Evolutionary conservation across 1,140 invertebrate genomes (phyloP).

Genomic region (Riptortus pedestris): DNA sequence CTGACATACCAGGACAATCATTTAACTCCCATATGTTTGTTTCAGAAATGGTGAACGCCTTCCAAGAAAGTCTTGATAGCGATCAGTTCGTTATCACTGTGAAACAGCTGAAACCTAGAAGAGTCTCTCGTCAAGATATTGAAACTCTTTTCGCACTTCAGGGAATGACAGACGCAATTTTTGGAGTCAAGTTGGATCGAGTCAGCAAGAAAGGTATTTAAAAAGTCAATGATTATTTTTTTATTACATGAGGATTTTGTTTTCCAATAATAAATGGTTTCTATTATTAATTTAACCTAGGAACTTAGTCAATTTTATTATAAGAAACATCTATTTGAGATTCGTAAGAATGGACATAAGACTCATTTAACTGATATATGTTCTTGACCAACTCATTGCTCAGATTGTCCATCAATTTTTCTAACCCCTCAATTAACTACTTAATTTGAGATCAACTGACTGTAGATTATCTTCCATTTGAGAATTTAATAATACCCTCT

Average conservation of each 20-base stretch:
- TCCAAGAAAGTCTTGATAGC: constrained; percentile 47
- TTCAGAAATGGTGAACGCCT: constrained; percentile 44
- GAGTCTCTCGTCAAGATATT: constrained; percentile 40
- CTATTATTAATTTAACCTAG: not conserved
- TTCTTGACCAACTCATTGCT: too few species aligned
- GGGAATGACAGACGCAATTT: constrained; percentile 48
- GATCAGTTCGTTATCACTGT: constrained; percentile 50
- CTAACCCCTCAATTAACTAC: too few species aligned
- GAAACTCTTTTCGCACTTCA: constrained; percentile 56
- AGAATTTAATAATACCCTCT: too few species aligned
- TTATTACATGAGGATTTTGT: not conserved
- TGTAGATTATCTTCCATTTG: too few species aligned
- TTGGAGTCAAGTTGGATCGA: constrained; percentile 53
- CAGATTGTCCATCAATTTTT: too few species aligned
- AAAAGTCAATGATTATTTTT: not conserved
- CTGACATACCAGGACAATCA: too few species aligned
- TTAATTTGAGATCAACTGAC: too few species aligned
- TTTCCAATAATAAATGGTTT: not conserved
- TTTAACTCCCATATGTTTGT: constrained; percentile 26
- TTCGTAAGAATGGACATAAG: not conserved
- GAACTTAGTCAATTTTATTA: not conserved
- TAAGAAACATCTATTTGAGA: not conserved
- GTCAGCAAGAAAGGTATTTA: constrained; percentile 38
- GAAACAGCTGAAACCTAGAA: constrained; percentile 48
- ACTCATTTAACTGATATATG: not conserved